phyloP scores from a whole-genome alignment of 2,113 vertebrate genomes.

The Phalacrocorax aristotelis region DNA sequence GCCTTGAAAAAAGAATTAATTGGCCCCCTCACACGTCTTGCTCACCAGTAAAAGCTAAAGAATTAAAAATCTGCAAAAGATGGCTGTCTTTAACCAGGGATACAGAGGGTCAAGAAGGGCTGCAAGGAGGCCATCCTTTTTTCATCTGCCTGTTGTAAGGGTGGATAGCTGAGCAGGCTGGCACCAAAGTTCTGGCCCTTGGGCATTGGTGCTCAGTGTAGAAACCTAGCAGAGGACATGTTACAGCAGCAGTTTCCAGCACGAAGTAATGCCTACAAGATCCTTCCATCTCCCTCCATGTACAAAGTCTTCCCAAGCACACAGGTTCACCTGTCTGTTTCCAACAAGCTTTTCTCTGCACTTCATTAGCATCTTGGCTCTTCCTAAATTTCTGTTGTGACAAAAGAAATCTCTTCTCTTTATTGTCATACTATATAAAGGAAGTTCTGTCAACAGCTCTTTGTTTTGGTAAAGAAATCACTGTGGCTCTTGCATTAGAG shows the following conservation, averaged over 20 bases:
- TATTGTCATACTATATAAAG: not conserved
- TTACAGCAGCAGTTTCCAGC: not conserved
- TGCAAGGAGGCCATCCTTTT: not conserved
- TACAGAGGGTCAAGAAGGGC: not conserved
- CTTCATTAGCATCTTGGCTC: not conserved
- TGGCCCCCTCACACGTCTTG: not conserved
- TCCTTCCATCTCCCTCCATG: not conserved
- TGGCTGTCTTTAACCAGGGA: not conserved
- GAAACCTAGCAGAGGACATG: not conserved
- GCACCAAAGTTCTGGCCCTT: not conserved
- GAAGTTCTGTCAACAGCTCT: not conserved
- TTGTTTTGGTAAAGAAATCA: not conserved
- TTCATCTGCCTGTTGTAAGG: fast-evolving
- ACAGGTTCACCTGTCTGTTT: not conserved
- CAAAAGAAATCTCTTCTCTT: not conserved
- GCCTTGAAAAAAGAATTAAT: not conserved
- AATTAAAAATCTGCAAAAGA: not conserved
- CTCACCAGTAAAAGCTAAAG: not conserved
- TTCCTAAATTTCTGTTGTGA: not conserved
- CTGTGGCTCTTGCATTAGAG: not conserved
- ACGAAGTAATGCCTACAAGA: not conserved
- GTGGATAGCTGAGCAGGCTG: not conserved
- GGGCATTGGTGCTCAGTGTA: not conserved
- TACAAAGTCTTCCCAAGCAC: not conserved
- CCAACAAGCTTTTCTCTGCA: not conserved